Evolutionary conservation across 2,797 vertebrate species (phyloP).

Genomic region (Clarias laeviceps): DNA sequence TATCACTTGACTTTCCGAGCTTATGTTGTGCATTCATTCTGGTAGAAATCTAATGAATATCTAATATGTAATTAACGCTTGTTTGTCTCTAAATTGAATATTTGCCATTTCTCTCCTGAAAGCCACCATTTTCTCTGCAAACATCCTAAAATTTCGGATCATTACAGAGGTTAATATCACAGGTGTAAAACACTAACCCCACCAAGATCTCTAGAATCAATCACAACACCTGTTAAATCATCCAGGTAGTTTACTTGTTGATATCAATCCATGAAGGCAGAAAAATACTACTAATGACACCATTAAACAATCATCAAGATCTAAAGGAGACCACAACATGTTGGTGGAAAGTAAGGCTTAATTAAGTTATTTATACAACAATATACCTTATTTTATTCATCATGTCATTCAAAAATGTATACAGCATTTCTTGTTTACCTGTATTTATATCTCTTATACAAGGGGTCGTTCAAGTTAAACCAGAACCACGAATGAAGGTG

Average conservation of each 20-base stretch:
- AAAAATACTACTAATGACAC: background rate
- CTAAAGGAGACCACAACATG: background rate
- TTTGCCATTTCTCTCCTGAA: background rate
- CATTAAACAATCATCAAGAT: background rate
- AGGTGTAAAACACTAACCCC: background rate
- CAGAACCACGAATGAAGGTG: no score
- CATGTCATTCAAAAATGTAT: background rate
- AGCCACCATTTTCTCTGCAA: background rate
- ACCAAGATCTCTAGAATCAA: background rate
- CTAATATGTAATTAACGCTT: background rate
- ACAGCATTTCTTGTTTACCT: background rate
- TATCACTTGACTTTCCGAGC: background rate
- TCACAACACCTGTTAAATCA: background rate
- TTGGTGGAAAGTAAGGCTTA: background rate
- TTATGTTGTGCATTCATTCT: background rate
- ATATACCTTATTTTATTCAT: slow-evolving; percentile 1
- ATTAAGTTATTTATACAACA: background rate
- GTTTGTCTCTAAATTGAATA: background rate
- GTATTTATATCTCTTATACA: background rate
- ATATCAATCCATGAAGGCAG: background rate
- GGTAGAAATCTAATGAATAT: background rate
- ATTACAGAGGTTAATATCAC: background rate
- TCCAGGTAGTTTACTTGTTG: background rate
- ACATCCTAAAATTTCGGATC: background rate
- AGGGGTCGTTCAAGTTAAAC: no score